Percentiles rank a stretch among this genome's conserved stretches.
Conservation (phyloP, 1,140 invertebrate species). For the Cecropterus lyciades region DNA sequence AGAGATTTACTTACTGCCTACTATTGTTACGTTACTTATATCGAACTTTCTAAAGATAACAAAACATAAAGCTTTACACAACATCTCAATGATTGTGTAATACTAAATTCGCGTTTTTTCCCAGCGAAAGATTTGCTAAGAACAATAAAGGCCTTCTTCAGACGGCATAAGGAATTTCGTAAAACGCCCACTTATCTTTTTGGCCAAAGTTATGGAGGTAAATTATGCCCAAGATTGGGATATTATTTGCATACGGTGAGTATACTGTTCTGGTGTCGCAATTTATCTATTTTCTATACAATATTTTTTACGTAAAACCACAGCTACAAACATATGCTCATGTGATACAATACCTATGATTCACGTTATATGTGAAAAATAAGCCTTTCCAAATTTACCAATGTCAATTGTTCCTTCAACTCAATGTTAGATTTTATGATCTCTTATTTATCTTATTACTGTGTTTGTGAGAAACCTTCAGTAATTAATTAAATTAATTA, state of each 20-base stretch:
- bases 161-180: constrained; percentile 84
- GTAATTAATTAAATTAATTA: constrained; percentile 20
- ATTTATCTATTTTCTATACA: neutral
- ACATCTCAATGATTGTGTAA: constrained; percentile 24
- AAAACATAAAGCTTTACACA: constrained; percentile 13
- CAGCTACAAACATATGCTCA: no score
- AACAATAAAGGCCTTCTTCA: constrained; percentile 82
- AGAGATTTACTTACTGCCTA: no score
- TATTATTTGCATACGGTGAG: constrained; percentile 75
- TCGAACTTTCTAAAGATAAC: constrained; percentile 2
- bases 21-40: no score
- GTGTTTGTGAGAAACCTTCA: neutral
- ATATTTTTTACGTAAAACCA: no score
- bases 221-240: constrained; percentile 88
- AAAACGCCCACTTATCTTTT: constrained; percentile 88
- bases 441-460: neutral
- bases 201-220: constrained; percentile 90
- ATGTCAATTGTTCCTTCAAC: no score
- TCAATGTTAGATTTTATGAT: neutral
- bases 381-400: no score
- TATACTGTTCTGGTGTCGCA: neutral
- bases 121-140: constrained; percentile 65
- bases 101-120: constrained; percentile 40
- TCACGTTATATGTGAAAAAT: no score
- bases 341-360: no score